phyloP scores from a whole-genome alignment of 2,888 invertebrate genomes.

The Aporophyla lueneburgensis region DNA sequence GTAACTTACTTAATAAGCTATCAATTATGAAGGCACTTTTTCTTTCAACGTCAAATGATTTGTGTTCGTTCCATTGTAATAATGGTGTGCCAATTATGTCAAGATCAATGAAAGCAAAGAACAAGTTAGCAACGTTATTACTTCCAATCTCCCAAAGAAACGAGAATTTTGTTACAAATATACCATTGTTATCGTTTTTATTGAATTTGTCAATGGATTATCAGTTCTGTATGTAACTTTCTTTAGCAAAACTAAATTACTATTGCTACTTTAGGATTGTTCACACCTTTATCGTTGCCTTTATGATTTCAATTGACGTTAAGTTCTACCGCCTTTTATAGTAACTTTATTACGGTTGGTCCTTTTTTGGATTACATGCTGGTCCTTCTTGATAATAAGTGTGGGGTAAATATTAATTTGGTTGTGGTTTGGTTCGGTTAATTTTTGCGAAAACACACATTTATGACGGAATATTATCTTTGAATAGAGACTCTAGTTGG shows the following conservation, averaged over 20 bases:
- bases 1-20: neutral
- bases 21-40: conserved; percentile 1
- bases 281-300: conserved; percentile 24
- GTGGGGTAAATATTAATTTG: neutral
- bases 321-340: neutral
- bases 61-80: conserved; percentile 30
- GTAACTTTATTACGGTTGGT: neutral
- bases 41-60: conserved; percentile 15
- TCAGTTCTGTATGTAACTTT: conserved; percentile 50
- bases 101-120: conserved; percentile 55
- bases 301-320: neutral
- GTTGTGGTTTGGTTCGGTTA: neutral
- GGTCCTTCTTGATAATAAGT: neutral
- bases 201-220: conserved; percentile 45
- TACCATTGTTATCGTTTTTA: conserved; percentile 66
- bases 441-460: neutral
- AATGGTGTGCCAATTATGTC: conserved; percentile 52
- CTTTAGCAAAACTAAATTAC: conserved; percentile 34
- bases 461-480: neutral
- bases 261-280: conserved; percentile 19
- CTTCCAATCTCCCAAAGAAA: conserved; percentile 53
- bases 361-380: neutral
- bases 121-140: conserved; percentile 32
- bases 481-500: neutral
- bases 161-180: conserved; percentile 58